phyloP scores from a whole-genome alignment of 1,140 invertebrate genomes.

The Gonatopus flavifemur region DNA sequence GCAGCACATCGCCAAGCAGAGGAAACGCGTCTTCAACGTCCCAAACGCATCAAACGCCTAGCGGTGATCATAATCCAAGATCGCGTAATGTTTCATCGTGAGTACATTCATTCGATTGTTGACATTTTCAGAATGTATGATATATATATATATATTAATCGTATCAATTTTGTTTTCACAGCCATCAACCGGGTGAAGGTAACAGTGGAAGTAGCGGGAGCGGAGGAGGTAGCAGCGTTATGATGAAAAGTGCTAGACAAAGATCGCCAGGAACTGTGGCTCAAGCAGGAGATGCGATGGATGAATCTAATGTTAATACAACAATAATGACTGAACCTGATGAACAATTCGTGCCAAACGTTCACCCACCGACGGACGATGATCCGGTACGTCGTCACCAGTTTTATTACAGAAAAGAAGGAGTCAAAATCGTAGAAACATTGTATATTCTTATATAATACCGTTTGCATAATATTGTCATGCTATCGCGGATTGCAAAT shows the following conservation, averaged over 20 bases:
- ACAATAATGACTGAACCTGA: constrained; percentile 44
- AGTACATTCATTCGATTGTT: constrained; percentile 29
- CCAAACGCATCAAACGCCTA: constrained; percentile 31
- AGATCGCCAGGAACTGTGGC: constrained; percentile 51
- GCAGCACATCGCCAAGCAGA: constrained; percentile 53
- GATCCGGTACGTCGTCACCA: constrained; percentile 47
- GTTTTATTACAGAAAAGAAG: background rate
- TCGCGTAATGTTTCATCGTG: constrained; percentile 50
- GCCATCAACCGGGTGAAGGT: constrained; percentile 40
- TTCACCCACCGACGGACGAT: constrained; percentile 50
- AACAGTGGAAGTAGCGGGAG: constrained; percentile 50
- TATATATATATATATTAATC: constrained; percentile 2
- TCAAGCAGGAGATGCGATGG: constrained; percentile 44
- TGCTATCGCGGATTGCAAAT: constrained; percentile 16
- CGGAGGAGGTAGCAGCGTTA: constrained; percentile 36
- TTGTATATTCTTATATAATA: constrained; percentile 18
- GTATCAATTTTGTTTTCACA: constrained; percentile 2
- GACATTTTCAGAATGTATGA: constrained; percentile 2
- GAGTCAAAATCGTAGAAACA: background rate
- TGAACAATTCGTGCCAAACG: constrained; percentile 48
- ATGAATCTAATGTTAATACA: constrained; percentile 46
- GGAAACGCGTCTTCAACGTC: constrained; percentile 33
- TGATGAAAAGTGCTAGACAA: constrained; percentile 36
- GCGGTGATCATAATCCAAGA: constrained; percentile 44
- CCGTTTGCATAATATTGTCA: constrained; percentile 21